phyloP scores from a whole-genome alignment of 1,140 invertebrate genomes.

The Himalopsyche phryganea region DNA sequence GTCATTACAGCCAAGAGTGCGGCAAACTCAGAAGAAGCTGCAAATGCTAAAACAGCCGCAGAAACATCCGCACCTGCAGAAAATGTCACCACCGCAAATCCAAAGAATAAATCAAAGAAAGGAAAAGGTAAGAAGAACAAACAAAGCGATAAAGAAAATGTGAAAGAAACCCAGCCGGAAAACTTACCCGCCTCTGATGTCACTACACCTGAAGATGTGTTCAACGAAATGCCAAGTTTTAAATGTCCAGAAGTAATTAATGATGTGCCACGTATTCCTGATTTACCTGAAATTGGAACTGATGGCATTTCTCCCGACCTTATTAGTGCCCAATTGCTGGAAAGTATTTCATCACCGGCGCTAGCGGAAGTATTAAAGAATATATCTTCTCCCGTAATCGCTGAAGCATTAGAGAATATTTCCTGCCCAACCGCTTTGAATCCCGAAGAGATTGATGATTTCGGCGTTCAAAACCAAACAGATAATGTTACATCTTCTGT shows the following conservation, averaged over 20 bases:
- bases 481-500: too few relatives aligned
- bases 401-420: too few relatives aligned
- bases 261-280: background rate
- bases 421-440: too few relatives aligned
- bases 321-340: background rate
- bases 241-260: background rate
- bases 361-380: background rate
- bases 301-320: background rate
- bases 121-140: slow-evolving; percentile 29
- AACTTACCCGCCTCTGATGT: background rate
- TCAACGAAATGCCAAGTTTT: background rate
- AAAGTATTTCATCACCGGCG: background rate
- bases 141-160: slow-evolving; percentile 18
- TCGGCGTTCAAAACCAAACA: too few relatives aligned
- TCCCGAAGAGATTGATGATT: too few relatives aligned
- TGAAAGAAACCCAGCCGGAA: background rate
- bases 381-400: too few relatives aligned
- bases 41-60: background rate
- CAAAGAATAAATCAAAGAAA: slow-evolving; percentile 30
- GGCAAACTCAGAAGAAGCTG: background rate
- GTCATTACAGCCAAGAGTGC: slow-evolving; percentile 39
- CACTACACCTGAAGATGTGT: background rate
- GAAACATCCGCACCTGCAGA: slow-evolving; percentile 10
- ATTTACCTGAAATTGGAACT: background rate
- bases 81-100: background rate